These are phyloP conservation scores for Macaria liturata DNA, from an alignment of 2,888 invertebrate genomes.

Conservation along the genomic window DNA sequence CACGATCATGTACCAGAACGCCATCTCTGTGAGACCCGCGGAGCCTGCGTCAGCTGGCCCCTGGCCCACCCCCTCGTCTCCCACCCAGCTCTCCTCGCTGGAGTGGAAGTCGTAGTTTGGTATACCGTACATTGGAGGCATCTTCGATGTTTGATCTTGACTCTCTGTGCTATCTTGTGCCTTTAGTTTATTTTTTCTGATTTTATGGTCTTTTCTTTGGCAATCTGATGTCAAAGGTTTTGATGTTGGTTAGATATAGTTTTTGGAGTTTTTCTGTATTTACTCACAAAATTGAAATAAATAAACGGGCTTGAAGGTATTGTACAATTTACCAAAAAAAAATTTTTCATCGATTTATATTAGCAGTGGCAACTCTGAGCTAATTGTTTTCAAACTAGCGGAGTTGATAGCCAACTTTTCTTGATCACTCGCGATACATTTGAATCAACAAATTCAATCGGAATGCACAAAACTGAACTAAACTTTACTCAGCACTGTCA, in stretches of 20 bases:
- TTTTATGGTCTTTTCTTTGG: conserved; percentile 4
- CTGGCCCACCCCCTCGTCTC: conserved; percentile 34
- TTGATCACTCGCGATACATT: conserved; percentile 54
- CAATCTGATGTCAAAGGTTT: not conserved
- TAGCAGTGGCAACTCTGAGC: conserved; percentile 19
- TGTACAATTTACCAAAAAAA: not conserved
- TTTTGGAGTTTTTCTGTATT: not conserved
- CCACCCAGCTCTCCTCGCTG: conserved; percentile 32
- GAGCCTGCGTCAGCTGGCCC: conserved; percentile 26
- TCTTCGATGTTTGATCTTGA: conserved; percentile 28
- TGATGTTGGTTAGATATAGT: not conserved
- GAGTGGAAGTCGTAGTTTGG: conserved; percentile 50
- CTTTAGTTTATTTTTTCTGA: not conserved
- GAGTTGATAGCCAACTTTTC: conserved; percentile 26
- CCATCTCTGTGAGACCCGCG: conserved; percentile 50
- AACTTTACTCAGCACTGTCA: conserved; percentile 2
- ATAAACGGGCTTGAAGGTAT: too few species aligned
- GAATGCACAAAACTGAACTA: conserved; percentile 41
- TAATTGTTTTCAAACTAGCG: conserved; percentile 44
- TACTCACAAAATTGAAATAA: too few species aligned
- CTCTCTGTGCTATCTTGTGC: too few species aligned
- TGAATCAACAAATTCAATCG: conserved; percentile 53
- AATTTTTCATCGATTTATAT: not conserved
- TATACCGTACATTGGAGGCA: conserved; percentile 62
- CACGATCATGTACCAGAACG: conserved; percentile 68